Evolutionary conservation across 2,888 invertebrate species (phyloP), one percentile per base, ranked within the genome.

Genomic region (Aleiodes alternator): DNA sequence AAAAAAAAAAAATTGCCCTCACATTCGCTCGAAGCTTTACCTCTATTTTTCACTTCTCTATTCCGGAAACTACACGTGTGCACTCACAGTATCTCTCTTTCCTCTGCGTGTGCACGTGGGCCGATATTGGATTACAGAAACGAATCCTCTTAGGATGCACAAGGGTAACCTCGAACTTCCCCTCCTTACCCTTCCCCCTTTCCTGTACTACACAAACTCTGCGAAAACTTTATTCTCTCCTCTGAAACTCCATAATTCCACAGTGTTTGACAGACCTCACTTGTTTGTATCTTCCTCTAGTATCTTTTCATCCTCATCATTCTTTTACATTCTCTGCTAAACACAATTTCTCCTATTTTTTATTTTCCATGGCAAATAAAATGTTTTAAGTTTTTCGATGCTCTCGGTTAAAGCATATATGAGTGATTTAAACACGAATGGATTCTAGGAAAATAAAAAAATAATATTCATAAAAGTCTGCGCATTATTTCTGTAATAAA

Each of bases 91-190:
- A 43, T 43, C n/a, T 23, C 64, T 6, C 16, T 29, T 59, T 6
- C 14, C 34, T 64, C 14, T 43, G 43, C 38, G 71, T 53, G 75
- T 61, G 80, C 86, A 84, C 86, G 85, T 84, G 82, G 80, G 76
- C 82, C 77, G 80, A 84, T 87, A 87, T 87, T 87, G 86, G 86
- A 87, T 87, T 87, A 86, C 85, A 77, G 9, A 64, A 48, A 79
- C 70, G 82, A 87, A 87, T 87, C 87, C 87, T 86, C 86, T 87
- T 87, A 86, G 79, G 80, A 82, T 80, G 79, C 81, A 75, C 79
- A 76, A 77, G 78, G 76, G 76, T 79, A 75, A 78, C 84, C 83
- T 85, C 83, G 82, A 80, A 82, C 76, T 78, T 23, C 34, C 34
- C 34, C 34, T 6, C 4, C 34, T 6, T 73, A 61, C 14, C 57